Evolutionary conservation across 23 tunicate species (phyloP), one percentile per base, ranked within the genome.

Genomic region (Diplosoma virens): DNA sequence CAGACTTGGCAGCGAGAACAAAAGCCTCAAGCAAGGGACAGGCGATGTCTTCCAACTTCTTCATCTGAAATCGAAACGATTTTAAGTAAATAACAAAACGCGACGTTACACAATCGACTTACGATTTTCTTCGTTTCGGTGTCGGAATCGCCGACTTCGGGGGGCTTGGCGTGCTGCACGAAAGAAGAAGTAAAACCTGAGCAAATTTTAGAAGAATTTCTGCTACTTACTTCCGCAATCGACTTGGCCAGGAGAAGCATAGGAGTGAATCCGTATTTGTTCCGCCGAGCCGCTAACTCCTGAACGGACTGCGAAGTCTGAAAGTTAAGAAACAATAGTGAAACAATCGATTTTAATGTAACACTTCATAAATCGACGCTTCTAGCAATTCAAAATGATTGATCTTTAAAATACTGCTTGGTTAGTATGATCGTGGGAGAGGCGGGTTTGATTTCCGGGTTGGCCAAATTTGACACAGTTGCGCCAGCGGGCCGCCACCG

Each of bases 21-120:
- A 95, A 66, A 66, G 99, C 93, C 56, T 89, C 93, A 72, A 95
- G 83, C 16, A 95, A 78, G 47, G 97, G 97, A 78, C 92, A 85
- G 81, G 87, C 97, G 18, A 80, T 58, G 56, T 92, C 92, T 81
- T 85, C 92, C 27, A 92, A 36, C 67, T 74, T 56, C 47, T 85
- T 85, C 59, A 59, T 47, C 92, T 84, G 50, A 54, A 20, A 58
- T 41, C 50, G 50, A 29, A 27, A 27, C 27, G 6, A 22, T 26
- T 9, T 4, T 65, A 26, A 23, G 5, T 7, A 65, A 26, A 22
- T 65, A 4, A 65, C 47, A 65, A 32, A 30, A 23, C 71, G 71
- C 21, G n/a, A 21, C 7, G n/a, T 14, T 7, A 41, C 9, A 41
- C 14, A 14, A 41, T n/a, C n/a, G n/a, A 18, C 79, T 71, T 45